Evolutionary conservation across 2,797 vertebrate species (phyloP).

Genomic region (Rhodeus uyekii): DNA sequence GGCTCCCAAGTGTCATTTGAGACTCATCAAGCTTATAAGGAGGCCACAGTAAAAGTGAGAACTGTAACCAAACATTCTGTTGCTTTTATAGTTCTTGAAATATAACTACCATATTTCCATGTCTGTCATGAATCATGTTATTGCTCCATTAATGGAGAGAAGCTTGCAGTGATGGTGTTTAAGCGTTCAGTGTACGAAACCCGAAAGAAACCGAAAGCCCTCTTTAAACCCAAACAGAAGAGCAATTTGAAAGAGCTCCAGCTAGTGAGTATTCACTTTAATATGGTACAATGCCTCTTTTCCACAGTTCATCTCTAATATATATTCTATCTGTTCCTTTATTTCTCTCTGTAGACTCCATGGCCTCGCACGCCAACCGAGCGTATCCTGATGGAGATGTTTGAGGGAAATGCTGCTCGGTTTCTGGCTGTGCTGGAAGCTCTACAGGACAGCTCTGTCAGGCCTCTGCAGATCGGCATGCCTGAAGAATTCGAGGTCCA

Average conservation of each 20-base stretch:
- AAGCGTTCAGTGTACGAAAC: conserved; percentile 86
- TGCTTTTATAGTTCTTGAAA: neutral
- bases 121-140: neutral
- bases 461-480: conserved; percentile 68
- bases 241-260: conserved; percentile 74
- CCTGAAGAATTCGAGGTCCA: conserved; percentile 78
- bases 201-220: conserved; percentile 77
- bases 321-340: neutral
- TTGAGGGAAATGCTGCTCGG: conserved; percentile 81
- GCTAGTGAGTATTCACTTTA: conserved; percentile 70
- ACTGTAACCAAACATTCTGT: neutral
- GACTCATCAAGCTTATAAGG: conserved; percentile 78
- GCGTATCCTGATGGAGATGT: conserved; percentile 80
- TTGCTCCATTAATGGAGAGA: conserved; percentile 47
- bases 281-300: neutral
- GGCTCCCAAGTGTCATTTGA: conserved; percentile 68
- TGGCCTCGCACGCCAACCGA: conserved; percentile 85
- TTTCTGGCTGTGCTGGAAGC: conserved; percentile 89
- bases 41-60: conserved; percentile 88
- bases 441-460: conserved; percentile 77
- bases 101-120: neutral
- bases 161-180: conserved; percentile 93
- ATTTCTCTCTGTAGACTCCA: conserved; percentile 65
- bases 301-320: neutral
- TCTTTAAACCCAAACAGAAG: conserved; percentile 73